phyloP scores from a whole-genome alignment of 2,113 vertebrate species.

The human (Homo sapiens) region DNA sequence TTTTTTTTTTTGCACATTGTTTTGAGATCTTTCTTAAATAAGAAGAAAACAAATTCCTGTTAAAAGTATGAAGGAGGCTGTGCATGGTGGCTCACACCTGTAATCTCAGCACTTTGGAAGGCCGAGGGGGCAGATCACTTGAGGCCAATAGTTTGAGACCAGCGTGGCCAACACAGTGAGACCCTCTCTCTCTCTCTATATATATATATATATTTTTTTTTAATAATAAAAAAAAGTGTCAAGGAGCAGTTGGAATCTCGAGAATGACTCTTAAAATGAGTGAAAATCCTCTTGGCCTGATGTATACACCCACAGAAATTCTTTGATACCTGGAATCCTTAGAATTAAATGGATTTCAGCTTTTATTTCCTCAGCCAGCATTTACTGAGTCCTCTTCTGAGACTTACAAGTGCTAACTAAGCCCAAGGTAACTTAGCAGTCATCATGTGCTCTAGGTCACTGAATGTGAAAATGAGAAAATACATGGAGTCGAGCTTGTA shows the following conservation, averaged over 20 bases:
- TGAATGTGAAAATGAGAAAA: background rate
- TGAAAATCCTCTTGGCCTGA: background rate
- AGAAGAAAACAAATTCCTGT: background rate
- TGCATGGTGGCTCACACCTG: too few relatives aligned
- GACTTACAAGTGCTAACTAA: background rate
- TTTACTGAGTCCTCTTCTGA: background rate
- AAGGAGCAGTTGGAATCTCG: background rate
- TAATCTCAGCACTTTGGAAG: background rate
- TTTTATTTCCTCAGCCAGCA: background rate
- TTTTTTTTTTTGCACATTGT: background rate
- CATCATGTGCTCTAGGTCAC: background rate
- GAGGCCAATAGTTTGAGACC: background rate
- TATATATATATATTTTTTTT: too few relatives aligned
- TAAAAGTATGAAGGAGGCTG: background rate
- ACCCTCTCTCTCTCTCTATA: too few relatives aligned
- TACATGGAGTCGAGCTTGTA: background rate
- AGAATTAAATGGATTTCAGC: background rate
- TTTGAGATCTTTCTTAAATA: slow-evolving; percentile 6
- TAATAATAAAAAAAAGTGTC: background rate
- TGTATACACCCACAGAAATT: background rate
- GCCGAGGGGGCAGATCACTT: background rate
- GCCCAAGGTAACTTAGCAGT: background rate
- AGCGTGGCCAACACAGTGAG: too few relatives aligned
- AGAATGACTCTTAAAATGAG: background rate
- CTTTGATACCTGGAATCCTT: background rate